Evolutionary conservation across 2,797 vertebrate genomes (phyloP), one percentile per base, ranked within the genome.

Genomic region (Ispidina picta): DNA sequence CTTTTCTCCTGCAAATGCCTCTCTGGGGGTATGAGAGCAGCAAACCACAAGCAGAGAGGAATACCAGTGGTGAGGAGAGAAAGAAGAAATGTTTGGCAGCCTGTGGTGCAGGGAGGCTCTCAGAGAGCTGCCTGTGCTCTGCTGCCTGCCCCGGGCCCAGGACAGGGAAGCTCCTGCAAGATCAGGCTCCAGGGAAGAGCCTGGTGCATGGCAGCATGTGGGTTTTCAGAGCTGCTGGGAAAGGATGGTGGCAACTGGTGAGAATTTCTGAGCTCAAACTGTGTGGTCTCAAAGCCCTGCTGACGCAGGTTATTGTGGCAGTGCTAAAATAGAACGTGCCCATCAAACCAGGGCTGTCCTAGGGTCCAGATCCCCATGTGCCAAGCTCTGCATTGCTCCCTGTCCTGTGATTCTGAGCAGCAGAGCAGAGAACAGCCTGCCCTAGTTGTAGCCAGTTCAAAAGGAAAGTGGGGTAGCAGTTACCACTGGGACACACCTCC

Each of bases 321-420:
- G 9, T 7, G 81, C 46, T 60, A 35, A 52, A 60, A 63, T 2
- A 19, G 9, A 10, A 6, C 1, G 39, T 23, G 35, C 29, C 48
- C 44, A 29, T 35, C 73, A 25, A 26, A 14, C 6, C 59, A 0
- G 3, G 46, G 5, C 23, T 16, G 51, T 6, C 69, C 12, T 10
- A 44, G 1, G 0, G 49, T 16, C 20, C 44, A 15, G 65, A 18
- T 10, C 21, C 54, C 29, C 0, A 0, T 21, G 60, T 2, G 11
- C 55, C 29, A 10, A 4, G 5, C 26, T 37, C 14, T 14, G 41
- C 0, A 0, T 23, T 12, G 18, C 12, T n/a, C 13, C 43, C 18
- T 22, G 48, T 59, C 26, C 49, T 10, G 51, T 5, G 55, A 4
- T 8, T 18, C 78, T 6, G 81, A 75, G 73, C 76, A 39, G 29